Evolutionary conservation across 2,113 vertebrate genomes (phyloP).

Genomic region (Oryctolagus cuniculus): mOryCun1.1 NC_091438.1:108171001-108171500

Average conservation of each 20-base stretch:
- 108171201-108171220: neutral
- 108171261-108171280: neutral
- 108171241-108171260: neutral
- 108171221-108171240: neutral
- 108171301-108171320: neutral
- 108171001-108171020: too few relatives aligned
- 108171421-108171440: neutral
- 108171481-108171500: neutral
- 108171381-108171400: neutral
- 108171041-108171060: too few relatives aligned
- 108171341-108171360: constrained; percentile 8
- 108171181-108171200: constrained; percentile 39
- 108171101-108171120: too few relatives aligned
- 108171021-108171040: too few relatives aligned
- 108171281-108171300: neutral
- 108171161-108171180: too few relatives aligned
- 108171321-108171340: neutral
- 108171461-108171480: neutral
- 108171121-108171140: too few relatives aligned
- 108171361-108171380: neutral
- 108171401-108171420: constrained; percentile 30
- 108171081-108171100: too few relatives aligned
- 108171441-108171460: neutral
- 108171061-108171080: too few relatives aligned
- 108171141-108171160: too few relatives aligned